These are phyloP conservation scores for Leucoraja ocellata DNA, from an alignment of 2,797 vertebrate genomes.

Conservation along the genomic window DNA sequence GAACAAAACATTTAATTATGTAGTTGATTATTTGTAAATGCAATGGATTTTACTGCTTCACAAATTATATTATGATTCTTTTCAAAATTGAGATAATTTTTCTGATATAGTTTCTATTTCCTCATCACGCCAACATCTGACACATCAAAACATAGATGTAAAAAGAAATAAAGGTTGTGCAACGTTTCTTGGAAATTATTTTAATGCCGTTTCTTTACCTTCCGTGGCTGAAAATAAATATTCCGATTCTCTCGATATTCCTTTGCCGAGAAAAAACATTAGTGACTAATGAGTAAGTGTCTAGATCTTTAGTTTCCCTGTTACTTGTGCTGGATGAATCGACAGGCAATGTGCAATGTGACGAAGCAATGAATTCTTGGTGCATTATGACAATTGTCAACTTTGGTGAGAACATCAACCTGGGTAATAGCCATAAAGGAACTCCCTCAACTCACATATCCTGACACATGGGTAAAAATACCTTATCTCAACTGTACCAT, in stretches of 20 bases:
- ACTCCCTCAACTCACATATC: no score
- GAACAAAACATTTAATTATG: not conserved
- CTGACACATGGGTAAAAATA: not conserved
- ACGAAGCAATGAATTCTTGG: not conserved
- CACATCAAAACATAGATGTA: not conserved
- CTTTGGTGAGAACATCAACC: not conserved
- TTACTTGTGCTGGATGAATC: not conserved
- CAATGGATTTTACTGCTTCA: not conserved
- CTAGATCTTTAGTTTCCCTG: not conserved
- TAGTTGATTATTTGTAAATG: not conserved
- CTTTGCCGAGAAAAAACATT: constrained; percentile 16
- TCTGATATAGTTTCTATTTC: not conserved
- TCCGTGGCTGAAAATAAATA: not conserved
- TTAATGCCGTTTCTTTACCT: not conserved
- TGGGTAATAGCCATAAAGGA: not conserved
- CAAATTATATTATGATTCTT: not conserved
- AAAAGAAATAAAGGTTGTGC: constrained; percentile 35
- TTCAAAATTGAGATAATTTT: not conserved
- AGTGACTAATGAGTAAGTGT: no score
- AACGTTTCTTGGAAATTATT: constrained; percentile 1
- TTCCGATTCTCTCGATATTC: not conserved
- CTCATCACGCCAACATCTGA: not conserved
- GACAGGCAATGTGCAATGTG: not conserved
- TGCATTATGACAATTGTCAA: not conserved
- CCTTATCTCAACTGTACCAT: not conserved